Percentiles rank a stretch among this genome's conserved stretches.
phyloP scores from a whole-genome alignment of 2,888 invertebrate species.

The Drosophila siamana region DNA sequence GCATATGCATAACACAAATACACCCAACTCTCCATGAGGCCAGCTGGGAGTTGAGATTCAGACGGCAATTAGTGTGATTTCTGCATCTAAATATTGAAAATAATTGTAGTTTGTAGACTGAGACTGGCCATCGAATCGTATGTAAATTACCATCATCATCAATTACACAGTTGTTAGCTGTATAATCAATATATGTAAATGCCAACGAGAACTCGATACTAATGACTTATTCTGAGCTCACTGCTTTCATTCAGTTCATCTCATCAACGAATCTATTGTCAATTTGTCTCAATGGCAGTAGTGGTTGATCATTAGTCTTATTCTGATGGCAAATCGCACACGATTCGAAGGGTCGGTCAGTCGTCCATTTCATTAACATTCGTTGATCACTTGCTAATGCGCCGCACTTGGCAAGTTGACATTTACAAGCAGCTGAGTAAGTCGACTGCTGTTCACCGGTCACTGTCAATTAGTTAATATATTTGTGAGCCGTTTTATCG shows the following conservation, averaged over 20 bases:
- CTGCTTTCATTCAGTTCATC: slow-evolving; percentile 13
- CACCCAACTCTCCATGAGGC: no score
- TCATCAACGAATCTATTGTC: slow-evolving; percentile 12
- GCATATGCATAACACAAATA: slow-evolving; percentile 1
- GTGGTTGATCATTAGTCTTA: slow-evolving; percentile 51
- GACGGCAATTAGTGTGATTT: no score
- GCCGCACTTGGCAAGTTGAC: neutral
- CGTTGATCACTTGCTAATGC: slow-evolving; percentile 19
- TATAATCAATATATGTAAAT: slow-evolving; percentile 33
- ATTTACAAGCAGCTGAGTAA: neutral
- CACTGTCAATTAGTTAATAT: slow-evolving; percentile 72
- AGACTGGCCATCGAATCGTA: neutral
- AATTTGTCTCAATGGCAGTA: slow-evolving; percentile 23
- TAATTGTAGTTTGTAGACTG: neutral
- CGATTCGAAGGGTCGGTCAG: neutral
- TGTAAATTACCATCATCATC: slow-evolving; percentile 26
- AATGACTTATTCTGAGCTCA: slow-evolving; percentile 20
- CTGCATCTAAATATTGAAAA: neutral
- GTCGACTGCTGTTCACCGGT: slow-evolving; percentile 6
- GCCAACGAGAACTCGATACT: slow-evolving; percentile 14
- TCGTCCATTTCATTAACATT: neutral
- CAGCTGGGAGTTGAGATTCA: no score
- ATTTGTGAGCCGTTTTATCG: slow-evolving; percentile 62
- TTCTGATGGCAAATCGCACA: slow-evolving; percentile 11
- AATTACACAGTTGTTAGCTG: slow-evolving; percentile 29